phyloP scores from a whole-genome alignment of 2,888 invertebrate species.

The Ennomos fuscantarius region DNA sequence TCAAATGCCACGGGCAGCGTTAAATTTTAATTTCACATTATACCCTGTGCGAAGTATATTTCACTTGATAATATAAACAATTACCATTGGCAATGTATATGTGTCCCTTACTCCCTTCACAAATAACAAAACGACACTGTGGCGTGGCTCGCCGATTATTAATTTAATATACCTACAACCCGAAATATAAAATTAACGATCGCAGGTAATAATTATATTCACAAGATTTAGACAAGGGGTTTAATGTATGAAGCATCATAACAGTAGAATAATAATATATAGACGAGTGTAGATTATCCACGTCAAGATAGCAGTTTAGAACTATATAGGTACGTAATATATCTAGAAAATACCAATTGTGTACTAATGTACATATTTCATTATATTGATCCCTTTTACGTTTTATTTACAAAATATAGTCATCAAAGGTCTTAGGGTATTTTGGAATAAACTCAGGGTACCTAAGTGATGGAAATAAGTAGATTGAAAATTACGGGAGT shows the following conservation, averaged over 20 bases:
- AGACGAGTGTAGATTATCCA: conserved; percentile 60
- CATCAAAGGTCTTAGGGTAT: conserved; percentile 63
- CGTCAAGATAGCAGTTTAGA: conserved; percentile 74
- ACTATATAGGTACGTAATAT: conserved; percentile 76
- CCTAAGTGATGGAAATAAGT: conserved; percentile 16
- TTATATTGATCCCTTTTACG: conserved; percentile 84
- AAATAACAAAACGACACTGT: conserved; percentile 67
- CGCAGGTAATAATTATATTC: conserved; percentile 53
- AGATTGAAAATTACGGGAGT: conserved; percentile 7
- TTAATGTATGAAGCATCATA: conserved; percentile 59
- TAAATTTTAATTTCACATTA: conserved; percentile 68
- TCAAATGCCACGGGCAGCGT: conserved; percentile 54
- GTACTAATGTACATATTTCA: conserved; percentile 81
- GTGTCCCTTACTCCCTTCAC: conserved; percentile 79
- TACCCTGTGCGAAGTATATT: conserved; percentile 80
- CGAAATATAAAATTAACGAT: conserved; percentile 52
- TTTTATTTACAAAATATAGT: conserved; percentile 79
- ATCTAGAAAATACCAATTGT: conserved; percentile 81
- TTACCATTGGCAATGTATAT: conserved; percentile 71
- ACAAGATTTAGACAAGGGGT: conserved; percentile 54
- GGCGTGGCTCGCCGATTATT: conserved; percentile 60
- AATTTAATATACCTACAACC: conserved; percentile 48
- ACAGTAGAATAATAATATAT: conserved; percentile 63
- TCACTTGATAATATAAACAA: conserved; percentile 74
- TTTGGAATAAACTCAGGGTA: conserved; percentile 38